Conservation (phyloP, 2,113 vertebrate species). For the Cnemophilus loriae region DNA sequence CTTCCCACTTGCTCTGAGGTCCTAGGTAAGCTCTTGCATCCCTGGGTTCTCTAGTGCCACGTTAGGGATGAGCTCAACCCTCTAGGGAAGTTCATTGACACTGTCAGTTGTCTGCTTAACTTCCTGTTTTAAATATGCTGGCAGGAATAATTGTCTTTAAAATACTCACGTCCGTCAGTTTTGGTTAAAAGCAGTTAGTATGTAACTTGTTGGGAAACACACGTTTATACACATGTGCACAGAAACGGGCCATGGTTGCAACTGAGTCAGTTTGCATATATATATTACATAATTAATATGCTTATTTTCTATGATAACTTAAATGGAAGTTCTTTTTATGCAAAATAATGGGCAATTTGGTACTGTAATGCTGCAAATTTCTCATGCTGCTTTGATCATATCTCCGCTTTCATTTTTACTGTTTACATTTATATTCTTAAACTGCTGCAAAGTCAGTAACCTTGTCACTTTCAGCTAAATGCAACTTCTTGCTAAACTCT, state of each 20-base stretch:
- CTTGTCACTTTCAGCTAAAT: neutral
- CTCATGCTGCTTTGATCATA: neutral
- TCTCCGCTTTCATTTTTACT: neutral
- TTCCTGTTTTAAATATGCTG: neutral
- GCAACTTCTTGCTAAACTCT: neutral
- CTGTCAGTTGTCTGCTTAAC: neutral
- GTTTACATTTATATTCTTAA: neutral
- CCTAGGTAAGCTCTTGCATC: neutral
- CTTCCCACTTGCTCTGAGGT: fast-evolving
- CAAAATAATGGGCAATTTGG: neutral
- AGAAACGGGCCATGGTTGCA: neutral
- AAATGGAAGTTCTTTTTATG: neutral
- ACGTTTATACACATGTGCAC: too few species aligned
- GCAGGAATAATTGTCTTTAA: neutral
- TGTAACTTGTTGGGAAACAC: neutral
- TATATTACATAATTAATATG: neutral
- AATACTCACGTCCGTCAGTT: neutral
- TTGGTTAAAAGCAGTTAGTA: neutral
- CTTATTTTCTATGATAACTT: neutral
- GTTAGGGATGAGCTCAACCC: neutral
- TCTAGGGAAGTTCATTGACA: neutral
- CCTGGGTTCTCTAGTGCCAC: neutral
- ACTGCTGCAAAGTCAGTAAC: neutral
- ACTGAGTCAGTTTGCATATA: neutral
- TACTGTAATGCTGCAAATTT: neutral